Percentiles rank a stretch among this genome's conserved stretches.
Evolutionary conservation across 2,797 vertebrate genomes (phyloP).

Genomic region (Sparidentex hasta): DNA sequence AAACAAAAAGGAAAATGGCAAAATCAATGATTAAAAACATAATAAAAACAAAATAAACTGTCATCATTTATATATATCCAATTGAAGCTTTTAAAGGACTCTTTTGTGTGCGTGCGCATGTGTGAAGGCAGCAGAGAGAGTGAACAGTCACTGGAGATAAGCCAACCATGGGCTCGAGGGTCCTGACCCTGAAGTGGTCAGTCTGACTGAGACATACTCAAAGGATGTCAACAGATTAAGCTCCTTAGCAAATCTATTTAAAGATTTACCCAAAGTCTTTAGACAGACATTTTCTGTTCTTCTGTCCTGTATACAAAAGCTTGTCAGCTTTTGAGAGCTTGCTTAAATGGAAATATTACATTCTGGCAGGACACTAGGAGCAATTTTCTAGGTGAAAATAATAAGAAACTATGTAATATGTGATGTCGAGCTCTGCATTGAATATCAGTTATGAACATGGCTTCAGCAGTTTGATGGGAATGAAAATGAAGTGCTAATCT

Average conservation of each 20-base stretch:
- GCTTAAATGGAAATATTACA: background rate
- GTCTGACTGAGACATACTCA: conserved; percentile 64
- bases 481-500: conserved; percentile 21
- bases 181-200: conserved; percentile 67
- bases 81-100: background rate
- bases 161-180: conserved; percentile 54
- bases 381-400: background rate
- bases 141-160: conserved; percentile 67
- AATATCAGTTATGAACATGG: conserved; percentile 2
- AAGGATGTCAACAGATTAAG: conserved; percentile 75
- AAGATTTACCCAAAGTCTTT: conserved; percentile 59
- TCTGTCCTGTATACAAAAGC: background rate
- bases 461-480: background rate
- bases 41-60: background rate
- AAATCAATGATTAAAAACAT: background rate
- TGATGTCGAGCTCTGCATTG: background rate
- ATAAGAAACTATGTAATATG: background rate
- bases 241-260: conserved; percentile 77
- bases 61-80: background rate
- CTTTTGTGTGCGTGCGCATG: background rate
- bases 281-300: conserved; percentile 52
- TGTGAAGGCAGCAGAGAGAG: conserved; percentile 30
- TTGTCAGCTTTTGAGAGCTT: conserved; percentile 11
- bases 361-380: background rate
- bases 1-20: background rate